Evolutionary conservation across 2,888 invertebrate genomes (phyloP).

Genomic region (Pseudeuparius sepicola): DNA sequence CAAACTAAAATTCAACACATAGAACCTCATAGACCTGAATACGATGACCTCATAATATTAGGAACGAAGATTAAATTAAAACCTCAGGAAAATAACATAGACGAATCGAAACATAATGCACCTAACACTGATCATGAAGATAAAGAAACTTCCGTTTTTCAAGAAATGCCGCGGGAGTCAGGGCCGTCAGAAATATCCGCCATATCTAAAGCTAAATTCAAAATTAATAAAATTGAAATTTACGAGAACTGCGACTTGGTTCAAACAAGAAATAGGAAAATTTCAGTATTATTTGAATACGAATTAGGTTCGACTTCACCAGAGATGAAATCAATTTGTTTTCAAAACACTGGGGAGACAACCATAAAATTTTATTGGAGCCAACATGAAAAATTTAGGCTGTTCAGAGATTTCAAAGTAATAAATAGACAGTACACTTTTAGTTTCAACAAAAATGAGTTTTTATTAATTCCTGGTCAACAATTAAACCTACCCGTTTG

Average conservation of each 20-base stretch:
- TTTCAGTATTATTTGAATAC: constrained; percentile 24
- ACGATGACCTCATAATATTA: constrained; percentile 27
- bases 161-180: background rate
- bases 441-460: constrained; percentile 49
- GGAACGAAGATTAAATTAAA: constrained; percentile 23
- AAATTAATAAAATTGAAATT: constrained; percentile 17
- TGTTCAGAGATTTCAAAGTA: constrained; percentile 21
- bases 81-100: background rate
- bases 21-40: constrained; percentile 30
- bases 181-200: constrained; percentile 1
- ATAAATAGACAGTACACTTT: constrained; percentile 31
- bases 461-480: constrained; percentile 44
- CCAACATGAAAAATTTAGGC: constrained; percentile 33
- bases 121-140: background rate
- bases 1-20: constrained; percentile 25
- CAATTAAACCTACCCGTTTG: constrained; percentile 40
- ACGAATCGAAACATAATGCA: background rate
- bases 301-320: constrained; percentile 18
- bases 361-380: constrained; percentile 26
- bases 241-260: constrained; percentile 8
- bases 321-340: constrained; percentile 19
- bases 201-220: constrained; percentile 14
- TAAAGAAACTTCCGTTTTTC: background rate
- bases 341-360: constrained; percentile 26
- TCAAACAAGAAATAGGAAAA: too few relatives aligned